Base-by-base conservation (phyloP, 2,888 invertebrate genomes). In the Ethmia dodecea region DNA sequence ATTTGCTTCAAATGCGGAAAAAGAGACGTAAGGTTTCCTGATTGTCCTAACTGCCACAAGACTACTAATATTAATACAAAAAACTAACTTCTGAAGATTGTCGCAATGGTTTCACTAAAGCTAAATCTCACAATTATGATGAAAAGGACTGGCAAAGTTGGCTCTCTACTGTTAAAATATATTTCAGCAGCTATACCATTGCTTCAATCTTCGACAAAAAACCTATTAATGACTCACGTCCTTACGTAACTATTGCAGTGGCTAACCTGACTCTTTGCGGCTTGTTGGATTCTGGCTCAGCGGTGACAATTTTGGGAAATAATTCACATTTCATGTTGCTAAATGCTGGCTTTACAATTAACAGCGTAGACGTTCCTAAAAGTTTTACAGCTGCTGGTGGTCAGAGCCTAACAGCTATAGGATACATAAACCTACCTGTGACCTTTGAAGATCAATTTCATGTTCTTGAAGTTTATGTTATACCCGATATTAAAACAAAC, bases 231-330 rank as follows among this genome's bases (percentile, higher is more conserved):
- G 41, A 45, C 32, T 5, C 29, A 13, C 27, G 53, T 1, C 46
- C 50, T n/a, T 47, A 46, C 22, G 37, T 40, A 5, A 36, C 29
- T 5, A 22, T 50, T 2, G 16, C 20, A 13, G 32, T 42, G n/a
- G 8, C 18, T 24, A 14, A 35, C 18, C 8, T 16, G 8, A 2
- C 24, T 3, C 4, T 37, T 6, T 33, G 2, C 15, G 51, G 49
- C 0, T 14, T 54, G 13, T 27, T 52, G 3, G 51, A 52, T 33
- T 41, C 50, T 10, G 51, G 53, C 6, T 40, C 50, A 6, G 31
- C 33, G 5, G 39, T 46, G 3, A 40, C 47, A 10, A 43, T 51
- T 3, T 5, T 55, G 13, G 50, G 49, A 8, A 44, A 47, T 27
- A 36, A 36, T 20, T 13, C 33, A 8, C 41, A 49, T 35, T 12